Evolutionary conservation across 2,888 invertebrate species (phyloP).

Genomic region (Petrolisthes manimaculis): DNA sequence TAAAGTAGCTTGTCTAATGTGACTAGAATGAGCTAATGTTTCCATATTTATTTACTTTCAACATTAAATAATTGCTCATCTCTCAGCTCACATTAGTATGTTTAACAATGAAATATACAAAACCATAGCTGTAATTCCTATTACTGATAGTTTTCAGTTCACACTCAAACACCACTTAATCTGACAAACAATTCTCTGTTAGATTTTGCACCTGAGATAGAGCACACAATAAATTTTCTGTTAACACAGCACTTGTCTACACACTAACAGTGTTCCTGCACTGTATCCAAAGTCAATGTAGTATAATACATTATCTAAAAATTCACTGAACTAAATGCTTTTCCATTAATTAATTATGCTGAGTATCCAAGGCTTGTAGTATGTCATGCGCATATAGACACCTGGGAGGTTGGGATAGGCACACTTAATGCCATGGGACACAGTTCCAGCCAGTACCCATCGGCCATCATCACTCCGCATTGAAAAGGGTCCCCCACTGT

Average conservation of each 20-base stretch:
- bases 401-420: constrained; percentile 92
- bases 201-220: too few relatives aligned
- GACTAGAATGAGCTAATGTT: too few relatives aligned
- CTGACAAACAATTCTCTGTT: too few relatives aligned
- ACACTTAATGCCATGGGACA: constrained; percentile 95
- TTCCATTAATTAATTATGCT: constrained; percentile 74
- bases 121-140: too few relatives aligned
- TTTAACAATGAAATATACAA: too few relatives aligned
- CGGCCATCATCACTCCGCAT: constrained; percentile 85
- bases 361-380: constrained; percentile 90
- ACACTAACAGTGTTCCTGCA: neutral
- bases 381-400: constrained; percentile 93
- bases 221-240: too few relatives aligned
- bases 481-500: constrained; percentile 91
- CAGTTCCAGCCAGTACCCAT: constrained; percentile 90
- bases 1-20: too few relatives aligned
- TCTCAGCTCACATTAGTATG: too few relatives aligned
- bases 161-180: too few relatives aligned
- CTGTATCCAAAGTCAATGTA: neutral
- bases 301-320: neutral
- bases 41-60: too few relatives aligned
- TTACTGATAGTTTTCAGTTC: too few relatives aligned
- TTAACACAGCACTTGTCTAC: neutral
- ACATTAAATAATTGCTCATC: too few relatives aligned
- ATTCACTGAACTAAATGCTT: neutral